A percentile compares a stretch with the other conserved stretches of the same genome.
phyloP scores from a whole-genome alignment of 2,113 vertebrate genomes.

The Ctenodactylus gundi region DNA sequence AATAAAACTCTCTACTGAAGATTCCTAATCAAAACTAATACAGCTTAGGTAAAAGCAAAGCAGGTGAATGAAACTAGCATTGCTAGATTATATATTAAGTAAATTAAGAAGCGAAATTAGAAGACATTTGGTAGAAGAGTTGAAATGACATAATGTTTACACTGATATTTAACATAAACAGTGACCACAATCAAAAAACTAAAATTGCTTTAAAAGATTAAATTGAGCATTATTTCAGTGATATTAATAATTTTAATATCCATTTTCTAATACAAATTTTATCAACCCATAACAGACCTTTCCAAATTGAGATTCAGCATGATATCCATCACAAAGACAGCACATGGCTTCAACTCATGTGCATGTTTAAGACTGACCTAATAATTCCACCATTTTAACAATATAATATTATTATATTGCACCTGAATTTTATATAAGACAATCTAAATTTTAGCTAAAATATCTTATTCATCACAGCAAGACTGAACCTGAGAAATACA shows the following conservation, averaged over 20 bases:
- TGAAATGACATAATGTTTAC: background rate
- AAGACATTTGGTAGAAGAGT: background rate
- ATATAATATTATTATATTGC: background rate
- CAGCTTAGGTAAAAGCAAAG: background rate
- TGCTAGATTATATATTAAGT: background rate
- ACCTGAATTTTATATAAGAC: background rate
- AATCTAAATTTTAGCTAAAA: background rate
- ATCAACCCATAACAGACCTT: background rate
- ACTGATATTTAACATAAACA: background rate
- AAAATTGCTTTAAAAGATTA: background rate
- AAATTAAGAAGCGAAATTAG: slow-evolving; percentile 9
- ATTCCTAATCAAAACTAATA: background rate
- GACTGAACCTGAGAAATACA: background rate
- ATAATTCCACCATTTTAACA: slow-evolving; percentile 7
- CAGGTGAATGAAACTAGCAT: background rate
- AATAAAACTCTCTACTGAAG: background rate
- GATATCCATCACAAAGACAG: background rate
- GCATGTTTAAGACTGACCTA: background rate
- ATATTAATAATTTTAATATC: background rate
- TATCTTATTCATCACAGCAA: background rate
- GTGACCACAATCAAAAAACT: background rate
- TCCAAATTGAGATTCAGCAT: background rate
- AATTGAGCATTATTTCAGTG: background rate
- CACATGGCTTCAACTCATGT: background rate
- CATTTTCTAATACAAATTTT: background rate